phyloP scores from a whole-genome alignment of 2,888 invertebrate species.

The Zhuqinia jingwanae region DNA sequence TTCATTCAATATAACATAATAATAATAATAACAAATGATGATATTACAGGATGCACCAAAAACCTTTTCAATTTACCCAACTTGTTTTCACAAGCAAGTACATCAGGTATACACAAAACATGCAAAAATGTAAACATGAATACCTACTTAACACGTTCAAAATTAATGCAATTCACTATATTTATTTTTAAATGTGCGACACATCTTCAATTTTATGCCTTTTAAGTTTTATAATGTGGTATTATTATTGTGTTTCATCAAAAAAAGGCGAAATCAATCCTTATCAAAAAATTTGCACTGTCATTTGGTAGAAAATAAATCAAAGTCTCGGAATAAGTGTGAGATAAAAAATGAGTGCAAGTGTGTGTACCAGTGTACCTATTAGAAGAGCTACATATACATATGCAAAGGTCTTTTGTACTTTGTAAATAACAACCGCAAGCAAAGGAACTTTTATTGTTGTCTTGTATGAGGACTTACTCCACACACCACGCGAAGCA shows the following conservation, averaged over 20 bases:
- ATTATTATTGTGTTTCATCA: not conserved
- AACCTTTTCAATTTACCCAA: slow-evolving; percentile 16
- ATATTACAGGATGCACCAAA: slow-evolving; percentile 12
- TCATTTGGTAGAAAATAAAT: slow-evolving; percentile 28
- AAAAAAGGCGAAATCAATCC: slow-evolving; percentile 36
- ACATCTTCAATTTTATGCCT: not conserved
- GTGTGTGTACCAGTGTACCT: not conserved
- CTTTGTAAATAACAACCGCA: slow-evolving; percentile 9
- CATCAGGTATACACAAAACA: not conserved
- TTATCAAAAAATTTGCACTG: slow-evolving; percentile 32
- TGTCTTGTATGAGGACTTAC: slow-evolving; percentile 7
- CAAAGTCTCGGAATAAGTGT: not conserved
- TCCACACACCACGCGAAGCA: slow-evolving; percentile 18
- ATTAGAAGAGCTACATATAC: too few species aligned
- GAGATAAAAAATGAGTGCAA: slow-evolving; percentile 14
- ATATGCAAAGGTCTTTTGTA: not conserved
- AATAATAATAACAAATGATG: not conserved
- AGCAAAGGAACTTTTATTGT: not conserved
- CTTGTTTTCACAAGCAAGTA: not conserved
- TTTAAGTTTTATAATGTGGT: not conserved
- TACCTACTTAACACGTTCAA: not conserved
- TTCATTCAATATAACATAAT: not conserved
- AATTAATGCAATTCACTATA: slow-evolving; percentile 6
- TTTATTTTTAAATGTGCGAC: slow-evolving; percentile 16
- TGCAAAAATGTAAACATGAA: not conserved